Evolutionary conservation across 2,113 vertebrate species (phyloP).

Genomic region (Thamnaconus septentrionalis): DNA sequence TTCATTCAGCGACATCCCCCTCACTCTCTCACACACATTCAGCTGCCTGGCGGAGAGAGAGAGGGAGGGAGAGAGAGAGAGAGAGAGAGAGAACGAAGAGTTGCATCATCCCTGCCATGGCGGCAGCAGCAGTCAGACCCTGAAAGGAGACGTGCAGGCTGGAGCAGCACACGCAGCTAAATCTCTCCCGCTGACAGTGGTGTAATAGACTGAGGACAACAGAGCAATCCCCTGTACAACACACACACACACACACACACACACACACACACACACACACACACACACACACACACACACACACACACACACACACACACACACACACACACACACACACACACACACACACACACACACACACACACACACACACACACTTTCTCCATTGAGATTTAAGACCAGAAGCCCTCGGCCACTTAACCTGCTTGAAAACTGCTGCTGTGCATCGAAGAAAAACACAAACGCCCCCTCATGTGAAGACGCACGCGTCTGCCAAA

Average conservation of each 20-base stretch:
- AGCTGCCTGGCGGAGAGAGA: not conserved
- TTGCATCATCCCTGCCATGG: slow-evolving; percentile 73
- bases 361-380: not conserved
- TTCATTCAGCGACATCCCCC: slow-evolving; percentile 73
- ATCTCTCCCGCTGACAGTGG: slow-evolving; percentile 15
- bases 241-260: too few relatives aligned
- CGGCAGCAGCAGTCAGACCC: slow-evolving; percentile 56
- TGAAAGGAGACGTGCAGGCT: slow-evolving; percentile 57
- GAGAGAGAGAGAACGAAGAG: slow-evolving; percentile 43
- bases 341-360: too few relatives aligned
- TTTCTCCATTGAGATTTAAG: slow-evolving; percentile 29
- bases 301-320: not conserved
- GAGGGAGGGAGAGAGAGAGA: slow-evolving; percentile 18
- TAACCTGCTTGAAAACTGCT: slow-evolving; percentile 47
- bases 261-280: too few relatives aligned
- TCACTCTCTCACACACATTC: slow-evolving; percentile 37
- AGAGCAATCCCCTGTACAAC: not conserved
- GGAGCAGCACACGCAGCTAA: slow-evolving; percentile 33
- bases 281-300: not conserved
- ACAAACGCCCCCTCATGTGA: slow-evolving; percentile 44
- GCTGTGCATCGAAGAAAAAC: slow-evolving; percentile 44
- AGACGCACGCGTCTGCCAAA: slow-evolving; percentile 47
- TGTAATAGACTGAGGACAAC: slow-evolving; percentile 5
- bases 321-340: not conserved
- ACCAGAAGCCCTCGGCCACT: slow-evolving; percentile 44